phyloP scores from a whole-genome alignment of 2,888 invertebrate genomes.

The Napeogenes sylphis region DNA sequence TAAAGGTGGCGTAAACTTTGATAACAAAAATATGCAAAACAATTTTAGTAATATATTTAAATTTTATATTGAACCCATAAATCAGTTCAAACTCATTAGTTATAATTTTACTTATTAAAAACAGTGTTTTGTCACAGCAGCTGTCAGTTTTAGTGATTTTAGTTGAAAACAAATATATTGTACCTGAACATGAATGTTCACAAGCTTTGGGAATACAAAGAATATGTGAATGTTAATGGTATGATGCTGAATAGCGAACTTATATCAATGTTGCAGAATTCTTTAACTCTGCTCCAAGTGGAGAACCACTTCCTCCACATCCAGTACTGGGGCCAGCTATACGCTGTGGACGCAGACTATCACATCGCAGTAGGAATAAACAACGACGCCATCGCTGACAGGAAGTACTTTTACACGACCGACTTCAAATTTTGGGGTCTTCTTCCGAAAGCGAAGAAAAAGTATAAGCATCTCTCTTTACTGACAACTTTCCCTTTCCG shows the following conservation, averaged over 20 bases:
- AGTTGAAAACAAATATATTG: background rate
- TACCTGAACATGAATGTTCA: conserved; percentile 56
- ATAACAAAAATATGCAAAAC: background rate
- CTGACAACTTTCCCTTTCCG: conserved; percentile 69
- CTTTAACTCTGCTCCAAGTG: conserved; percentile 85
- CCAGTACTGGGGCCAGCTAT: conserved; percentile 92
- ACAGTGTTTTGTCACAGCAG: background rate
- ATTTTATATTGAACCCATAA: background rate
- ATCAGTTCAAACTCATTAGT: background rate
- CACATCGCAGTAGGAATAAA: conserved; percentile 89
- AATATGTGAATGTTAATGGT: conserved; percentile 78
- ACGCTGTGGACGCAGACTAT: conserved; percentile 87
- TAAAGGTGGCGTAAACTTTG: background rate
- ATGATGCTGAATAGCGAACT: conserved; percentile 85
- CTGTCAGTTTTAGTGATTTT: conserved; percentile 1
- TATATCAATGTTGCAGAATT: conserved; percentile 84
- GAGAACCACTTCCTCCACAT: conserved; percentile 90
- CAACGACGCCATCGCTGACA: conserved; percentile 83
- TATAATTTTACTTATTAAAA: no score
- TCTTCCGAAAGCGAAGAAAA: conserved; percentile 65
- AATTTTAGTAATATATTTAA: no score
- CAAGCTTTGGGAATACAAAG: conserved; percentile 69
- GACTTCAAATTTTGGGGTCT: conserved; percentile 84
- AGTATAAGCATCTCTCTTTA: conserved; percentile 60
- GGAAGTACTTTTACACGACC: conserved; percentile 86